Conservation (phyloP, 2,113 vertebrate genomes). For the Rhinolophus sinicus region DNA sequence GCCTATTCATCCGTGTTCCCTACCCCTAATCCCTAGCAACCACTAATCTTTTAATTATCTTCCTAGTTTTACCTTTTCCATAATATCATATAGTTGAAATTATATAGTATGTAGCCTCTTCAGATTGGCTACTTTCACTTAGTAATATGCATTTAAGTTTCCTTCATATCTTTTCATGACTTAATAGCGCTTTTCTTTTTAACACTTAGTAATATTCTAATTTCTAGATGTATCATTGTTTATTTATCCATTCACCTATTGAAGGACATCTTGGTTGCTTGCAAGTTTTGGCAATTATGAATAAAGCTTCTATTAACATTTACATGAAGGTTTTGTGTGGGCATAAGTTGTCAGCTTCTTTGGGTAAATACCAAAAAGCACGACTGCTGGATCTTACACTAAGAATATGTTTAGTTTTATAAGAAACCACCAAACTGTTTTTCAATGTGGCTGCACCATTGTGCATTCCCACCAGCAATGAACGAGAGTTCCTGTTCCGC, state of each 20-base stretch:
- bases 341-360: not conserved
- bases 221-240: not conserved
- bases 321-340: not conserved
- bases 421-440: not conserved
- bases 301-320: not conserved
- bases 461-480: not conserved
- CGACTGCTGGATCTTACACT: not conserved
- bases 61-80: not conserved
- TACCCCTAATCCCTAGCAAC: not conserved
- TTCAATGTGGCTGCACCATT: not conserved
- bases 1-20: not conserved
- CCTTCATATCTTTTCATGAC: not conserved
- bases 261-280: not conserved
- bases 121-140: not conserved
- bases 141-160: not conserved
- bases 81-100: not conserved
- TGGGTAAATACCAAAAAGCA: not conserved
- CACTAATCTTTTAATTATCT: not conserved
- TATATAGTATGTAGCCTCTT: not conserved
- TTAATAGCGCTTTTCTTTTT: not conserved
- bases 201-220: not conserved
- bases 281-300: not conserved
- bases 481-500: not conserved
- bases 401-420: not conserved
- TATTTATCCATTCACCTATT: not conserved